Conservation (phyloP, 2,888 invertebrate genomes). For the Limnephilus lunatus region DNA sequence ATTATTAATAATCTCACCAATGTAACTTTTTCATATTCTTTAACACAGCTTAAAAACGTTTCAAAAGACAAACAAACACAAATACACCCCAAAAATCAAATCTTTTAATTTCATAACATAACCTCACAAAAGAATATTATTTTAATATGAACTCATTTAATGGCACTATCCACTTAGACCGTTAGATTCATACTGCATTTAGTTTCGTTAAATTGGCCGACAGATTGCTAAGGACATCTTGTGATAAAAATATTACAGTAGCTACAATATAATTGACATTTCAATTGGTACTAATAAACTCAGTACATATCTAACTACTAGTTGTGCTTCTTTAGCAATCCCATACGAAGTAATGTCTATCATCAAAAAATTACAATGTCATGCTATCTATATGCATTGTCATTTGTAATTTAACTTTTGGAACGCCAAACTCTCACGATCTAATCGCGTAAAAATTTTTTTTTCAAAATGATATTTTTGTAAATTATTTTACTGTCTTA, state of each 20-base stretch:
- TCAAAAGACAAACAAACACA: not conserved
- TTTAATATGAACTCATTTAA: not conserved
- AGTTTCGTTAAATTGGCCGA: not conserved
- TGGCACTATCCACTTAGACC: not conserved
- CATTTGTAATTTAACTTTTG: too few species aligned
- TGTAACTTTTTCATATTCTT: conserved; percentile 8
- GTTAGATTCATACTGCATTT: conserved; percentile 23
- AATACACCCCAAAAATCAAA: not conserved
- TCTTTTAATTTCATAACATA: not conserved
- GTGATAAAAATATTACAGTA: conserved; percentile 47
- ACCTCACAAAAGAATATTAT: not conserved
- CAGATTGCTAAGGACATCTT: conserved; percentile 4
- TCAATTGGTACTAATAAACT: conserved; percentile 48
- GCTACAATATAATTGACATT: conserved; percentile 44
- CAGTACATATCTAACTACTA: not conserved
- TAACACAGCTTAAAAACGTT: not conserved
- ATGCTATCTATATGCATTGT: not conserved
- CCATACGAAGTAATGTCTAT: not conserved
- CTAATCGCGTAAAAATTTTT: too few species aligned
- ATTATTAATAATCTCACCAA: conserved; percentile 7
- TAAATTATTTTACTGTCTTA: too few species aligned
- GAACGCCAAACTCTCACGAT: too few species aligned
- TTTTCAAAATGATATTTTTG: too few species aligned
- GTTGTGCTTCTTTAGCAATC: not conserved
- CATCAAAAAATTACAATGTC: not conserved